Percentiles rank a stretch among this genome's conserved stretches.
Conservation (phyloP, 2,888 invertebrate genomes). For the Mythimna lalbum region DNA sequence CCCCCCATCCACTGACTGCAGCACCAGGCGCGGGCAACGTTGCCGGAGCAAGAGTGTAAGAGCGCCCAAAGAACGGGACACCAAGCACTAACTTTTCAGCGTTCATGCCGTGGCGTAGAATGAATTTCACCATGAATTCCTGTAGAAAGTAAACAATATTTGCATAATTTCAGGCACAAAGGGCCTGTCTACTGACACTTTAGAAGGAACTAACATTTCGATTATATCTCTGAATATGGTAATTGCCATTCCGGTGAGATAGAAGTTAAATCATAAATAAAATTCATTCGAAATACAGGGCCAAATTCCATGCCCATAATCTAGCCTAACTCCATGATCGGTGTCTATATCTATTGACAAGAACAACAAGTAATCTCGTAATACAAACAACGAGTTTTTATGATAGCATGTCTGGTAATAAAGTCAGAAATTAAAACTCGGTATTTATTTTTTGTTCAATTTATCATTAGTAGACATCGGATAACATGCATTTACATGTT, state of each 20-base stretch:
- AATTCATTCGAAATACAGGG: background rate
- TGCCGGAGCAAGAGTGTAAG: conserved; percentile 92
- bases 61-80: conserved; percentile 93
- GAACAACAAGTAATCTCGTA: background rate
- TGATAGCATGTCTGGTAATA: no score
- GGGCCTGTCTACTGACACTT: background rate
- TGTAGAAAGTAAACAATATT: conserved; percentile 63
- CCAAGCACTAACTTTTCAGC: conserved; percentile 93
- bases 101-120: conserved; percentile 92
- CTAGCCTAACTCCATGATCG: background rate
- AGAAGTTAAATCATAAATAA: background rate
- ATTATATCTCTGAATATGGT: background rate
- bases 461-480: no score
- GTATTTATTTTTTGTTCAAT: no score
- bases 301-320: background rate
- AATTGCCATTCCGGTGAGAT: no score
- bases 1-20: conserved; percentile 91
- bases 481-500: no score
- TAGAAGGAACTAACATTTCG: background rate
- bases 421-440: no score
- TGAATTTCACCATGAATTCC: conserved; percentile 93
- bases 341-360: background rate
- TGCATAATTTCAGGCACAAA: background rate
- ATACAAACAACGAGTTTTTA: background rate
- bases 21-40: conserved; percentile 91